phyloP scores from a whole-genome alignment of 1,140 invertebrate genomes.

The Dendroctonus ponderosae region DNA sequence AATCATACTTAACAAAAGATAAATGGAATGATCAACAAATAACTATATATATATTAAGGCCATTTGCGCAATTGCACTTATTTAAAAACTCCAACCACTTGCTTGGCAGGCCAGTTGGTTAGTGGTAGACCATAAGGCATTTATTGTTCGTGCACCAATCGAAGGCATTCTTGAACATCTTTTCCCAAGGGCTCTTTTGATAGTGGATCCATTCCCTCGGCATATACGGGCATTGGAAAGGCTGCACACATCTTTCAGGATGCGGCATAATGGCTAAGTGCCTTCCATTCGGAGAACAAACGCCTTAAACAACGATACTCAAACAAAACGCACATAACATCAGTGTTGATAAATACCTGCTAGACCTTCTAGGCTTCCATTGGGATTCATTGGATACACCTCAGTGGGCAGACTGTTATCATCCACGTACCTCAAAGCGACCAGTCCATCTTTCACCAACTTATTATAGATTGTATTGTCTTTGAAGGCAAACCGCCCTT shows the following conservation, averaged over 20 bases:
- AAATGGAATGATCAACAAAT: no score
- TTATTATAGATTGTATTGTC: slow-evolving; percentile 56
- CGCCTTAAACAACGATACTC: slow-evolving; percentile 51
- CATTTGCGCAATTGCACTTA: no score
- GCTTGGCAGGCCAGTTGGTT: not conserved
- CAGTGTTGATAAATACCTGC: slow-evolving; percentile 53
- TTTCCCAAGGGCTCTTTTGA: slow-evolving; percentile 80
- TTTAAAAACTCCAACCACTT: no score
- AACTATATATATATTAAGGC: no score
- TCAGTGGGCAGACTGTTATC: slow-evolving; percentile 74
- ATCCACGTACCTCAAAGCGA: slow-evolving; percentile 82
- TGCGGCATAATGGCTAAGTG: slow-evolving; percentile 98
- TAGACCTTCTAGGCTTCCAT: slow-evolving; percentile 81
- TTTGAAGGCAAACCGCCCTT: slow-evolving; percentile 74
- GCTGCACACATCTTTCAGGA: slow-evolving; percentile 84
- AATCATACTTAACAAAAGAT: no score
- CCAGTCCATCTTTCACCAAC: slow-evolving; percentile 62
- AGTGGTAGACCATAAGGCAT: slow-evolving; percentile 38
- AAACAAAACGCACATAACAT: not conserved
- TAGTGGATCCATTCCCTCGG: slow-evolving; percentile 56
- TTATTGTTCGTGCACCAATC: slow-evolving; percentile 63
- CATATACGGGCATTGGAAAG: slow-evolving; percentile 83
- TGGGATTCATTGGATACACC: slow-evolving; percentile 90
- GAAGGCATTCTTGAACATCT: slow-evolving; percentile 90
- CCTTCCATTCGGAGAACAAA: slow-evolving; percentile 86